Evolutionary conservation across 1,140 invertebrate genomes (phyloP), one percentile per base, ranked within the genome.

Genomic region (Bombus huntii): DNA sequence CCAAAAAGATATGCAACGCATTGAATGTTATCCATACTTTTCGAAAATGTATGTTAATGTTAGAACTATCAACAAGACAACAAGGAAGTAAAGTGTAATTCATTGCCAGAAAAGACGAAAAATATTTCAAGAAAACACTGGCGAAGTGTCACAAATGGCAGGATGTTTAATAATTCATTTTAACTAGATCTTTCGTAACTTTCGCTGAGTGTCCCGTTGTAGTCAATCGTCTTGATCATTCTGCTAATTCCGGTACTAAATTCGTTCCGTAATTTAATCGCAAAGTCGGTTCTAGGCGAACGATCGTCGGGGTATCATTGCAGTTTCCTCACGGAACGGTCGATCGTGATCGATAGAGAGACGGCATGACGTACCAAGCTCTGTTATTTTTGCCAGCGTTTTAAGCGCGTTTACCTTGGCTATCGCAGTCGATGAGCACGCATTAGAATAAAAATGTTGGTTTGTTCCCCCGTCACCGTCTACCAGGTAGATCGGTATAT

Each of bases 341-440:
- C 4, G 62, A 68, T 68, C 37, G 44, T 39, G 13, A 2, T 25
- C 18, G 74, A 77, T 47, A 39, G 47, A 57, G 15, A 31, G 37
- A 47, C 28, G 0, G 42, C 47, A 71, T 88, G 39, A 81, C 87
- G 88, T 85, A 88, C 72, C 37, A 72, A 76, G 79, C 75, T 89
- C 74, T 89, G 88, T 89, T 86, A 89, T 88, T 89, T 80, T 88
- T 73, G 34, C 78, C 44, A 80, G 66, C 34, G 44, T 85, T 42
- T 31, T 6, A 28, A 80, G 73, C 84, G 83, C 87, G 68, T 86
- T 75, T 87, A 85, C 86, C 76, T 85, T 87, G 86, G 82, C 59
- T 82, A 74, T 34, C 81, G 75, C 53, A 74, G 66, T 31, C 80
- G 71, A 44, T 37, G 75, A 76, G 53, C 70, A 62, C 62, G 78